phyloP scores from a whole-genome alignment of 2,888 invertebrate species.

The Cephus pygmeus region DNA sequence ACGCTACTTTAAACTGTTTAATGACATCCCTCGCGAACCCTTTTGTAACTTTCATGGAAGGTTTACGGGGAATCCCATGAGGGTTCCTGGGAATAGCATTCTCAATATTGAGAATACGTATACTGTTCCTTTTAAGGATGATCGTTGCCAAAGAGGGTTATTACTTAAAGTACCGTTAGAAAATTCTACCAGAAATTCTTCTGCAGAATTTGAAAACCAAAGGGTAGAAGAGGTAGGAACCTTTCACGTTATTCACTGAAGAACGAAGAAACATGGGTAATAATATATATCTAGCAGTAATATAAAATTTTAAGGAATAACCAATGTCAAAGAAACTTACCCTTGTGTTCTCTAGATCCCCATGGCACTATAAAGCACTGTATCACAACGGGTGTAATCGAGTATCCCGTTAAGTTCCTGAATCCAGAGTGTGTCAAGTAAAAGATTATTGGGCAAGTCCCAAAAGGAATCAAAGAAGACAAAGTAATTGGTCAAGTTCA shows the following conservation, averaged over 20 bases:
- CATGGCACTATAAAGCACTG: neutral
- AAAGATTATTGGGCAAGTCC: neutral
- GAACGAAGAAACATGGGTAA: neutral
- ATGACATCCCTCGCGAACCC: constrained; percentile 1
- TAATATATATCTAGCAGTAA: neutral
- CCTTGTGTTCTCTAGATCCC: constrained; percentile 9
- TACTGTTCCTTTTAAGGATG: neutral
- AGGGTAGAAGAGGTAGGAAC: neutral
- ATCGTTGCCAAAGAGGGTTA: neutral
- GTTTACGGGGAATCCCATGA: neutral
- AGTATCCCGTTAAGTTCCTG: neutral
- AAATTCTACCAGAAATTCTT: neutral
- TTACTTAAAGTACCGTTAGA: neutral
- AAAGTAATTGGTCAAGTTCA: neutral
- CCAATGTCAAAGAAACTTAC: neutral
- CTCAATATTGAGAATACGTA: neutral
- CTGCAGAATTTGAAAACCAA: neutral
- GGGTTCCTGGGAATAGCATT: neutral
- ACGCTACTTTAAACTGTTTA: neutral
- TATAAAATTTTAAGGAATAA: too few species aligned
- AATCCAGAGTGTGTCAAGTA: neutral
- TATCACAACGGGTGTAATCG: neutral
- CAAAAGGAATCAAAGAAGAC: neutral
- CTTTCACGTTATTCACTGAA: neutral
- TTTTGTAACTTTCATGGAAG: neutral